phyloP scores from a whole-genome alignment of 53 echinoderm and acorn worm species.

The Glandiceps talaboti region DNA sequence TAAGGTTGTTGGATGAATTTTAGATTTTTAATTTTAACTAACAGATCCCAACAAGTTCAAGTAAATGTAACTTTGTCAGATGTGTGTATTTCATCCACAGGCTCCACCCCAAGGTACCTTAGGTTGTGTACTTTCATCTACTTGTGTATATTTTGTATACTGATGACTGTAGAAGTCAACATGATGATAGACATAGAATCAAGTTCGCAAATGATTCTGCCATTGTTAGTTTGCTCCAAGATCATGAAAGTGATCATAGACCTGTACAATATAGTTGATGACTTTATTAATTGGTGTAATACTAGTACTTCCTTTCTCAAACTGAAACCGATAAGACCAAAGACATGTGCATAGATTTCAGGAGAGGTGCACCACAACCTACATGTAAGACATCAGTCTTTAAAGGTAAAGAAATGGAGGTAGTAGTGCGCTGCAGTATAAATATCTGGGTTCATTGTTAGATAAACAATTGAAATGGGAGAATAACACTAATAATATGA shows the following conservation, averaged over 20 bases:
- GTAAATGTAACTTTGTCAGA: too few relatives aligned
- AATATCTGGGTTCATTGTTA: constrained; percentile 3
- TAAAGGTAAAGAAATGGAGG: constrained; percentile 10
- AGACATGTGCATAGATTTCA: not conserved
- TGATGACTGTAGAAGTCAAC: not conserved
- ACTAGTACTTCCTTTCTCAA: not conserved
- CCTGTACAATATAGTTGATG: not conserved
- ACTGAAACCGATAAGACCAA: not conserved
- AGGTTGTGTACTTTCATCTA: too few relatives aligned
- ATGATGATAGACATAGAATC: not conserved
- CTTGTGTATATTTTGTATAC: constrained; percentile 3
- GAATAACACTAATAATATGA: too few relatives aligned
- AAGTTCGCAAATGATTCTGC: not conserved
- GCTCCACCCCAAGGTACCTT: not conserved
- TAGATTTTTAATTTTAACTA: not conserved
- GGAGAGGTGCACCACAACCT: not conserved
- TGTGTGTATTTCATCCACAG: not conserved
- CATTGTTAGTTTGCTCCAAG: not conserved
- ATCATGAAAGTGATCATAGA: not conserved
- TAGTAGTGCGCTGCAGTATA: constrained; percentile 2
- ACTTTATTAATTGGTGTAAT: not conserved
- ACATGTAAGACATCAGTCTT: not conserved
- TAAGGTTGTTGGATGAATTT: not conserved
- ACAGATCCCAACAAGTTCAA: not conserved
- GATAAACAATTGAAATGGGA: not conserved